Evolutionary conservation across 53 echinoderm and acorn worm species (phyloP).

Genomic region (Echinarachnius parma): DNA sequence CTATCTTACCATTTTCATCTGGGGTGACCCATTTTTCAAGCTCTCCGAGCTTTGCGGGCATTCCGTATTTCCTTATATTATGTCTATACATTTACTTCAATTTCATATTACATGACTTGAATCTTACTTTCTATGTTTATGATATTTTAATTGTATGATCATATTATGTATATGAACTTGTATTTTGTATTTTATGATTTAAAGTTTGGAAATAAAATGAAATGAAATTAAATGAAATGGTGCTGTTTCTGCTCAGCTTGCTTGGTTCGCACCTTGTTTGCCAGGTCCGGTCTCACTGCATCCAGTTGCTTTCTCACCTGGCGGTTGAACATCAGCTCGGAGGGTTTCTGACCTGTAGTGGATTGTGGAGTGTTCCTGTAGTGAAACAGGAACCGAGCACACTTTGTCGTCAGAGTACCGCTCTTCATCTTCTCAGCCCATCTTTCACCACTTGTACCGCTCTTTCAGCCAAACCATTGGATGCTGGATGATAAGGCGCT

Average conservation of each 20-base stretch:
- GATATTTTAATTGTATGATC: no score
- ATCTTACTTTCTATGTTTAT: no score
- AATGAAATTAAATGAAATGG: no score
- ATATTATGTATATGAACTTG: no score
- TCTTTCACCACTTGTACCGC: slow-evolving; percentile 44
- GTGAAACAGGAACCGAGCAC: slow-evolving; percentile 40
- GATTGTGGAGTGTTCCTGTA: slow-evolving; percentile 53
- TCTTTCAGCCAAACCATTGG: slow-evolving; percentile 35
- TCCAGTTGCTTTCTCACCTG: slow-evolving; percentile 43
- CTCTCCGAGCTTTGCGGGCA: no score
- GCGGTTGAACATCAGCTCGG: slow-evolving; percentile 36
- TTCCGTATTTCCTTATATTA: no score
- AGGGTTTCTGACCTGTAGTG: slow-evolving; percentile 37
- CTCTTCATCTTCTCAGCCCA: slow-evolving; percentile 26
- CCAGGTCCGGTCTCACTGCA: slow-evolving; percentile 30
- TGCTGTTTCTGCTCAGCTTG: neutral
- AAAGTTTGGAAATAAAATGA: no score
- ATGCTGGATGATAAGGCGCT: slow-evolving; percentile 44
- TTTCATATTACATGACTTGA: no score
- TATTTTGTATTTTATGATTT: no score
- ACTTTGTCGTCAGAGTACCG: slow-evolving; percentile 25
- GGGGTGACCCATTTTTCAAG: no score
- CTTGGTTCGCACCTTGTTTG: neutral
- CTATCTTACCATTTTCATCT: no score
- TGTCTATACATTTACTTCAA: no score